Base-by-base conservation (phyloP, 2,797 vertebrate genomes). In the Pachyuromys duprasi region DNA sequence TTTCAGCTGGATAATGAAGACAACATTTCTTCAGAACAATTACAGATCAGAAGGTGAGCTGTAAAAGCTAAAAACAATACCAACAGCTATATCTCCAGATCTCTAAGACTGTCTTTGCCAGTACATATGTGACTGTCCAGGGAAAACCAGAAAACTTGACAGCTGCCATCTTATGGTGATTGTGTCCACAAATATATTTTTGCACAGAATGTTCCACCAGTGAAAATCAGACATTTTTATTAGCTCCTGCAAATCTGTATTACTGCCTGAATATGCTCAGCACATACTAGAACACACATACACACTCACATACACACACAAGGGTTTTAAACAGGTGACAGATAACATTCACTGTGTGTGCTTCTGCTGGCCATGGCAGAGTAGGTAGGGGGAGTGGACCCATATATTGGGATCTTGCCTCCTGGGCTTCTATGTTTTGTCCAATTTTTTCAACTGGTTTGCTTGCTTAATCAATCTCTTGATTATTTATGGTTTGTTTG, bases 381-480 rank as follows among this genome's bases (percentile, higher is more conserved):
- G 60, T 17, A 14, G 8, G 0, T 0, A 0, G 33, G 11, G 0
- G 81, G 13, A 28, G 26, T 5, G 8, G 39, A 8, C 3, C 8
- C 24, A 28, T 2, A 0, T 3, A 39, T 26, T 18, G 0, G 13
- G 3, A 0, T 13, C 5, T 53, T 1, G 5, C 39, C n/a, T 26
- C 36, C 26, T 31, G 53, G 60, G 42, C 13, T 4, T 36, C n/a
- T 2, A 31, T 22, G 2, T 7, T 28, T 28, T 20, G 22, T 26
- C 13, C 17, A 1, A 39, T 63, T 22, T 42, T 7, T 0, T 42
- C 69, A 79, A 12, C 36, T 63, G 74, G 12, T 28, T 57, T 86
- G 36, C 15, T 49, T 31, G 17, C 36, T 72, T 76, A 36, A 42
- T 39, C 70, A 72, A 62, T 6, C 28, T 42, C 31, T 63, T 70